Conservation (phyloP, 2,797 vertebrate genomes). For the Sorex maritimensis region DNA sequence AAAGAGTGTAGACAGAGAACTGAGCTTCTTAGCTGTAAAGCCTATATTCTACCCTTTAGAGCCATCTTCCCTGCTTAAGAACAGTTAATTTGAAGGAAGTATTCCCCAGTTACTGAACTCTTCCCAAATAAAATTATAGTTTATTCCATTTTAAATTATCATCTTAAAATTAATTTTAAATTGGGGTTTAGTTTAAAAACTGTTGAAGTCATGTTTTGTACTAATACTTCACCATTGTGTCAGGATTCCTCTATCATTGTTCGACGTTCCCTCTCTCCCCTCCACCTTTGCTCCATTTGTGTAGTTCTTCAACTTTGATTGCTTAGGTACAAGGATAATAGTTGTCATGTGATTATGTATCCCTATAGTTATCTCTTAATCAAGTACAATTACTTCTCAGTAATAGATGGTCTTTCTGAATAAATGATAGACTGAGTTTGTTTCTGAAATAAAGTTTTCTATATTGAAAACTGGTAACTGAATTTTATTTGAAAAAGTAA, state of each 20-base stretch:
- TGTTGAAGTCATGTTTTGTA: too few species aligned
- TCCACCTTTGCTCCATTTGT: not conserved
- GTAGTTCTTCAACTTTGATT: not conserved
- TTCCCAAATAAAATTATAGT: constrained; percentile 25
- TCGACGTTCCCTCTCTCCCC: too few species aligned
- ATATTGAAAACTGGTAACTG: constrained; percentile 11
- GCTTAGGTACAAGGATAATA: not conserved
- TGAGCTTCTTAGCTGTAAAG: too few species aligned
- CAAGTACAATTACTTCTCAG: constrained; percentile 21
- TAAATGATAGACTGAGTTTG: not conserved
- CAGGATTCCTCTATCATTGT: too few species aligned
- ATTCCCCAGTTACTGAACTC: not conserved
- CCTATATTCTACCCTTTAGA: too few species aligned
- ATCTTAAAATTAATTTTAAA: not conserved
- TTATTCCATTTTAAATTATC: not conserved
- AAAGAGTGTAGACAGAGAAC: too few species aligned
- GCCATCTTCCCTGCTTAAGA: too few species aligned
- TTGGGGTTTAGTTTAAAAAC: too few species aligned
- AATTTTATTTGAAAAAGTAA: constrained; percentile 1
- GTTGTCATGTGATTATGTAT: not conserved
- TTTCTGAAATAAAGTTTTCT: not conserved
- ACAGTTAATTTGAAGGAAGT: constrained; percentile 25
- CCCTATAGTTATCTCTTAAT: not conserved
- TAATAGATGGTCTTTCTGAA: not conserved
- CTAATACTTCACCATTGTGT: not conserved